Percentiles rank a stretch among this genome's conserved stretches.
Conservation (phyloP, 2,888 invertebrate genomes). For the Penaeus monodon region DNA sequence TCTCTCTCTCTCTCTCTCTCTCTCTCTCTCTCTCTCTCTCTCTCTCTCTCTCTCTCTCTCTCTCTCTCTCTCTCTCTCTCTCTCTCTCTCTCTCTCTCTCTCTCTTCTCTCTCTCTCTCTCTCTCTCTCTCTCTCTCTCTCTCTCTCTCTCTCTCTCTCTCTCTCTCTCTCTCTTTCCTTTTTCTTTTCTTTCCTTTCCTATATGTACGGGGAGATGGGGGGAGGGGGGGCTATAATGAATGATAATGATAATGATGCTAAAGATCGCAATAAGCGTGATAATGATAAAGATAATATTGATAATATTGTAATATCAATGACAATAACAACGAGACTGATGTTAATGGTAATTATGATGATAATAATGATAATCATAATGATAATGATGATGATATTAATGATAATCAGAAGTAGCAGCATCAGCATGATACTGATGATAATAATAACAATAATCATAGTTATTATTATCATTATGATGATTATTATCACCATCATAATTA, state of each 20-base stretch:
- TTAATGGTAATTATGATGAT: background rate
- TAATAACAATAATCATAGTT: background rate
- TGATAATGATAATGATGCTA: background rate
- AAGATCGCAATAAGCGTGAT: slow-evolving; percentile 24
- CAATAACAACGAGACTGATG: background rate
- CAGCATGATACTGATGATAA: too few relatives aligned
- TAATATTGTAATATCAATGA: background rate
- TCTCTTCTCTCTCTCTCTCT: background rate
- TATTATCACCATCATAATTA: background rate
- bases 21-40: slow-evolving; percentile 1
- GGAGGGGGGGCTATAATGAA: too few relatives aligned
- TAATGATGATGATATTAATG: background rate
- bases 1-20: background rate
- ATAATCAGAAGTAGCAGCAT: background rate
- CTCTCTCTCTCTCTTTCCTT: background rate
- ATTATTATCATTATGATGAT: background rate
- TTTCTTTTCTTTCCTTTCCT: background rate
- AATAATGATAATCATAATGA: background rate
- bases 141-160: background rate
- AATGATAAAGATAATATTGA: slow-evolving; percentile 4
- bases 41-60: background rate
- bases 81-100: background rate
- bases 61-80: background rate
- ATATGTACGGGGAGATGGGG: too few relatives aligned
- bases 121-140: background rate